Conservation (phyloP, 35 echinoderm and acorn worm genomes). For the Apostichopus parvimensis region DNA sequence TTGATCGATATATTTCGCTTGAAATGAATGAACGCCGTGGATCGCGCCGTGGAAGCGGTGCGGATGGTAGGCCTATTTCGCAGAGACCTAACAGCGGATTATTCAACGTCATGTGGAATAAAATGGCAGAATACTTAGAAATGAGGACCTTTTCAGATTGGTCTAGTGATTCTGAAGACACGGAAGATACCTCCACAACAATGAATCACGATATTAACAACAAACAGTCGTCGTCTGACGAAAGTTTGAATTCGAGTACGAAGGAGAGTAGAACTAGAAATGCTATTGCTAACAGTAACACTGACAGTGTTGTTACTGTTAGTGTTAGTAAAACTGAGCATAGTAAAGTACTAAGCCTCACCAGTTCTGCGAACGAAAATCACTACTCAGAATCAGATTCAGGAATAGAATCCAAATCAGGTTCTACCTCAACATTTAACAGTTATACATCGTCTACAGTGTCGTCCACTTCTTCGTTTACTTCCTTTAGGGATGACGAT, state of each 20-base stretch:
- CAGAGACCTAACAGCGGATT: conserved; percentile 36
- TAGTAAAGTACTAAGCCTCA: conserved; percentile 26
- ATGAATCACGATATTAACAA: conserved; percentile 6
- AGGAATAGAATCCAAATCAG: conserved; percentile 20
- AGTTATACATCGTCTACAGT: conserved; percentile 55
- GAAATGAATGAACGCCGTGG: conserved; percentile 43
- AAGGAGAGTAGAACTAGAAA: conserved; percentile 1
- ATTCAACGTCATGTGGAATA: conserved; percentile 60
- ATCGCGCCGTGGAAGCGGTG: background rate
- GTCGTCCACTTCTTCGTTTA: conserved; percentile 63
- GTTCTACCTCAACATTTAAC: conserved; percentile 42
- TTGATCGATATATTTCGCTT: conserved; percentile 36
- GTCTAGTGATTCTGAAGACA: conserved; percentile 20
- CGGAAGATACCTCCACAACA: background rate
- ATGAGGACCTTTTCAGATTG: conserved; percentile 66
- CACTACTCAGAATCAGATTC: background rate
- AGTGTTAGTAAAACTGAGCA: background rate
- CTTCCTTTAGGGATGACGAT: conserved; percentile 58
- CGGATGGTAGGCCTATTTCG: background rate
- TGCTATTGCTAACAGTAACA: background rate
- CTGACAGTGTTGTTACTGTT: background rate
- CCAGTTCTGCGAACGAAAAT: conserved; percentile 49
- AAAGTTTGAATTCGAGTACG: background rate
- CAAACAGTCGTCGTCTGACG: background rate
- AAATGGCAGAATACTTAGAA: conserved; percentile 79